Evolutionary conservation across 2,113 vertebrate genomes (phyloP).

Genomic region (Protobothrops mucrosquamatus): DNA sequence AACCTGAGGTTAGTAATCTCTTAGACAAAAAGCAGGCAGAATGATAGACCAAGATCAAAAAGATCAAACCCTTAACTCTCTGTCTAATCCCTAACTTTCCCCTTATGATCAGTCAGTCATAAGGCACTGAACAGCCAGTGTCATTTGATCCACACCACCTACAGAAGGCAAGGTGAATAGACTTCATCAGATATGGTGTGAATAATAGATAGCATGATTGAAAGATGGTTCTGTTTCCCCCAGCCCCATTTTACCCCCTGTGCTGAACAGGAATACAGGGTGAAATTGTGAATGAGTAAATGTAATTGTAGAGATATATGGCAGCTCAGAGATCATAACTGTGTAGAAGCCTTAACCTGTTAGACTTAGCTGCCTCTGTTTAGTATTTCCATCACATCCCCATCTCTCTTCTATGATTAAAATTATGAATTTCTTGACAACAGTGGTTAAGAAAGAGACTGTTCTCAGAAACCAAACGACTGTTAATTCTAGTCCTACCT

Average conservation of each 20-base stretch:
- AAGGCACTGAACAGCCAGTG: not conserved
- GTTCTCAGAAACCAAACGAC: not conserved
- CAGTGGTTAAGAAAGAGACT: not conserved
- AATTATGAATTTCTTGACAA: not conserved
- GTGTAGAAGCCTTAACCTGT: not conserved
- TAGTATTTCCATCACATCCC: not conserved
- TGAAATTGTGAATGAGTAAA: not conserved
- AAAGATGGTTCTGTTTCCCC: not conserved
- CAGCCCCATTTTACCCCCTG: not conserved
- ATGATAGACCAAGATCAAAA: not conserved
- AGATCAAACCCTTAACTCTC: not conserved
- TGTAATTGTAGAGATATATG: not conserved
- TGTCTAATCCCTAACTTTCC: not conserved
- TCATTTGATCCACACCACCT: not conserved
- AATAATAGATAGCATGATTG: not conserved
- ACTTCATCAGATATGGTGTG: not conserved
- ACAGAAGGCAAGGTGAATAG: not conserved
- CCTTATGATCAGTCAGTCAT: not conserved
- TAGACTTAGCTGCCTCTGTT: not conserved
- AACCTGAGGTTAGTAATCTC: not conserved
- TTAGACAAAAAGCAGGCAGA: not conserved
- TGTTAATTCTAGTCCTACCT: not conserved
- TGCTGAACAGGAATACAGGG: not conserved
- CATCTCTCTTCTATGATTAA: not conserved
- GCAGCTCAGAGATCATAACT: not conserved